A percentile compares a stretch with the other conserved stretches of the same genome.
phyloP scores from a whole-genome alignment of 2,113 vertebrate genomes.

The Varanus komodoensis region DNA sequence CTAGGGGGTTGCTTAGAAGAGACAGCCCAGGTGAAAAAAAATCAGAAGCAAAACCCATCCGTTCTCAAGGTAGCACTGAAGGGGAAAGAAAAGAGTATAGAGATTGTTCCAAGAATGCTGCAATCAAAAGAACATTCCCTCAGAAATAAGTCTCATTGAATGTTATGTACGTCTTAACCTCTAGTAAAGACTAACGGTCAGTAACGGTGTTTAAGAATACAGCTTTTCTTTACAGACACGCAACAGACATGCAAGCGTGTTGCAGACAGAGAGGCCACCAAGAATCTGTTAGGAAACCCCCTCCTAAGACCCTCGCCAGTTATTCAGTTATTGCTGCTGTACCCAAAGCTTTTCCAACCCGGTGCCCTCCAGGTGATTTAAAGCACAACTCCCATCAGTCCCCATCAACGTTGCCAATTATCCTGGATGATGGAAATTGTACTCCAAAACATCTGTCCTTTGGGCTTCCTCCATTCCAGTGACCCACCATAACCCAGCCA shows the following conservation, averaged over 20 bases:
- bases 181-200: too few relatives aligned
- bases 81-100: not conserved
- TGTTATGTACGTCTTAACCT: not conserved
- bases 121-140: not conserved
- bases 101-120: not conserved
- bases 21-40: not conserved
- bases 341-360: not conserved
- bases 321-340: not conserved
- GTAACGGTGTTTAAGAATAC: not conserved
- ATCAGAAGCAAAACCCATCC: not conserved
- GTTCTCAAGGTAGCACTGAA: too few relatives aligned
- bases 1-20: not conserved
- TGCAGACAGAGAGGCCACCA: not conserved
- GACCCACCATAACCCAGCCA: not conserved
- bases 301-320: not conserved
- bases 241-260: too few relatives aligned
- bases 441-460: too few relatives aligned
- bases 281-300: not conserved
- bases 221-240: not conserved
- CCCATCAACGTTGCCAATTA: too few relatives aligned
- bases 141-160: not conserved
- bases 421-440: too few relatives aligned
- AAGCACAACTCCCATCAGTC: too few relatives aligned
- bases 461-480: not conserved
- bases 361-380: not conserved